Percentiles rank a stretch among this genome's conserved stretches.
Evolutionary conservation across 2,797 vertebrate genomes (phyloP).

Genomic region (Danio jaintianensis): DNA sequence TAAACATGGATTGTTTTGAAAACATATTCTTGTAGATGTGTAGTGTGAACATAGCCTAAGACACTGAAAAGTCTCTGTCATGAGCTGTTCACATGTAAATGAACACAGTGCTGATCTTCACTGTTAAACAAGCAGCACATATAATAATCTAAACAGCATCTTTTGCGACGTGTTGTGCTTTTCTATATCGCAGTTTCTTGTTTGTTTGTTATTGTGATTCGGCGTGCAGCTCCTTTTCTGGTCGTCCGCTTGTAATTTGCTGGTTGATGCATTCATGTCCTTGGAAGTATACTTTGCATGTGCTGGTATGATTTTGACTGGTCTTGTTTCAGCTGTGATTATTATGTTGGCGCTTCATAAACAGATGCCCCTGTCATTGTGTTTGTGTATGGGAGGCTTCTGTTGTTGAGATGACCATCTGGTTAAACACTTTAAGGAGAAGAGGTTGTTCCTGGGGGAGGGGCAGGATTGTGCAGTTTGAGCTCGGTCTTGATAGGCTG

Average conservation of each 20-base stretch:
- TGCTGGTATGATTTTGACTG: constrained; percentile 20
- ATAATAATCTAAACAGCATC: too few relatives aligned
- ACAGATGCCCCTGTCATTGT: constrained; percentile 74
- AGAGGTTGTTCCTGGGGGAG: constrained; percentile 51
- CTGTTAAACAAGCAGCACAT: too few relatives aligned
- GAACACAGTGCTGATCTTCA: too few relatives aligned
- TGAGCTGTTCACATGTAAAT: not conserved
- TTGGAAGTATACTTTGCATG: not conserved
- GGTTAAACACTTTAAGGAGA: constrained; percentile 75
- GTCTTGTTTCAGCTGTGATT: constrained; percentile 58
- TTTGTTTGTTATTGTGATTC: fast-evolving
- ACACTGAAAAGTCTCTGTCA: not conserved
- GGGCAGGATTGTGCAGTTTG: constrained; percentile 25
- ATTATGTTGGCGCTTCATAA: constrained; percentile 73
- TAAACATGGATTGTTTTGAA: too few relatives aligned
- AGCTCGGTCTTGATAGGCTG: constrained; percentile 41
- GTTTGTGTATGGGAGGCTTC: constrained; percentile 69
- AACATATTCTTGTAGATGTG: too few relatives aligned
- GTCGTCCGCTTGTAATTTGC: too few relatives aligned
- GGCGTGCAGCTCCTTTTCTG: too few relatives aligned
- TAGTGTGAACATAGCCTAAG: too few relatives aligned
- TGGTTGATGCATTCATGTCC: not conserved
- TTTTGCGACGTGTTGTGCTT: not conserved
- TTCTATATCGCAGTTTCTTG: too few relatives aligned
- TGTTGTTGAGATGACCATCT: constrained; percentile 75